Percentiles rank a stretch among this genome's conserved stretches.
Evolutionary conservation across 2,888 invertebrate genomes (phyloP).

Genomic region (Eristalinus sepulchralis): DNA sequence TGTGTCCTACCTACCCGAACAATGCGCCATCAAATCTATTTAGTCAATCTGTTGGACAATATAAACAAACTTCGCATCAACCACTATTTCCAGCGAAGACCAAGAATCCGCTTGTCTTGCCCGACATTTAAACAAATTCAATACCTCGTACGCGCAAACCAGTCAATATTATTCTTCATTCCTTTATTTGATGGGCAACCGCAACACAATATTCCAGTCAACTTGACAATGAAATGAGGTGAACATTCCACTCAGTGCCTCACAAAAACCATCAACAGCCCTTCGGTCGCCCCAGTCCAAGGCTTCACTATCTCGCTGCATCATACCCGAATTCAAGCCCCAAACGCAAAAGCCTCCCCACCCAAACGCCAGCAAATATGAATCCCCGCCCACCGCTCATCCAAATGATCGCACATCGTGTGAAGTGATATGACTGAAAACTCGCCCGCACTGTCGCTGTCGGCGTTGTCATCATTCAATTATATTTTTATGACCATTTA

Average conservation of each 20-base stretch:
- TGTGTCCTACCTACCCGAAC: too few relatives aligned
- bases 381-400: background rate
- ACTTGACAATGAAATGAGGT: background rate
- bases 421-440: background rate
- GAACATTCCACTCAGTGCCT: background rate
- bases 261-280: background rate
- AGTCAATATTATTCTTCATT: too few relatives aligned
- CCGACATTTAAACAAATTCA: too few relatives aligned
- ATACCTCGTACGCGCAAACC: too few relatives aligned
- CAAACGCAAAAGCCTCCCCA: background rate
- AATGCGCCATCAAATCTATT: too few relatives aligned
- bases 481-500: slow-evolving; percentile 31
- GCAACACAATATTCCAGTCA: background rate
- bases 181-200: too few relatives aligned
- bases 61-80: too few relatives aligned
- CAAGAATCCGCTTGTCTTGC: too few relatives aligned
- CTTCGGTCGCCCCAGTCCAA: background rate
- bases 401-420: background rate
- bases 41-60: too few relatives aligned
- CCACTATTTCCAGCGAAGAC: too few relatives aligned
- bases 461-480: slow-evolving; percentile 23
- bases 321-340: background rate
- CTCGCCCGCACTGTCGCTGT: slow-evolving; percentile 4
- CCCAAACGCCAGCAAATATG: background rate
- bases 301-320: background rate